These are phyloP conservation scores for Oophaga sylvatica DNA, from an alignment of 2,797 vertebrate species.

Conservation along the genomic window DNA sequence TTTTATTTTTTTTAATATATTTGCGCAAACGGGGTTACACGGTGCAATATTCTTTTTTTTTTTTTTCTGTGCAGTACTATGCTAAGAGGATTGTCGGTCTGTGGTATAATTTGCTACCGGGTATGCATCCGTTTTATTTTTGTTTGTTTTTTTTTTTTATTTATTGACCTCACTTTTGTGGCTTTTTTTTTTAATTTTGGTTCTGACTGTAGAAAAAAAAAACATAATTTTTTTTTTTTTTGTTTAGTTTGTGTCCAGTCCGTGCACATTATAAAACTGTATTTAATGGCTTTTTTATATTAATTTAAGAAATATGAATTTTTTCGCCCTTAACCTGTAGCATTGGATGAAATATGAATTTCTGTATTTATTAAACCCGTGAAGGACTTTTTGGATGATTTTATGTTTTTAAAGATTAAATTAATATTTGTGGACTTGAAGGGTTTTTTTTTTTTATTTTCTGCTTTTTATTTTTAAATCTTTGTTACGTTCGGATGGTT, in stretches of 20 bases:
- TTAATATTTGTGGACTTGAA: conserved; percentile 66
- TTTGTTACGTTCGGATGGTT: conserved; percentile 38
- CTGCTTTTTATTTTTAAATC: background rate
- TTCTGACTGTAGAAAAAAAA: background rate
- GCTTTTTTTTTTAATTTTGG: background rate
- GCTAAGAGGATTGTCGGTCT: background rate
- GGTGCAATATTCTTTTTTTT: background rate
- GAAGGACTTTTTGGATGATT: conserved; percentile 65
- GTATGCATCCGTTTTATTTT: background rate
- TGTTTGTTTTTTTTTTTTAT: background rate
- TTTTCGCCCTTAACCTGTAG: background rate
- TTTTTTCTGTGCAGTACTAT: background rate
- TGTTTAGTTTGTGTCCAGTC: background rate
- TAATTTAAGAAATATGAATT: conserved; percentile 35
- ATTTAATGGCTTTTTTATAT: conserved; percentile 13
- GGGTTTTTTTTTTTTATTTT: background rate
- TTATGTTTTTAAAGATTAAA: conserved; percentile 69
- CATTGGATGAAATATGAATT: conserved; percentile 50
- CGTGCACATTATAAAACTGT: background rate
- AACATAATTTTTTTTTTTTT: background rate
- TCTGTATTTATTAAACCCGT: conserved; percentile 74
- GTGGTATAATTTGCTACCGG: background rate
- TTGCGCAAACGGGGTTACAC: background rate
- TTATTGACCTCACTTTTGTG: conserved; percentile 22
- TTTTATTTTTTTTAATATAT: too few species aligned